Conservation (phyloP, 2,113 vertebrate species). For the Forbesichthys agassizii region DNA sequence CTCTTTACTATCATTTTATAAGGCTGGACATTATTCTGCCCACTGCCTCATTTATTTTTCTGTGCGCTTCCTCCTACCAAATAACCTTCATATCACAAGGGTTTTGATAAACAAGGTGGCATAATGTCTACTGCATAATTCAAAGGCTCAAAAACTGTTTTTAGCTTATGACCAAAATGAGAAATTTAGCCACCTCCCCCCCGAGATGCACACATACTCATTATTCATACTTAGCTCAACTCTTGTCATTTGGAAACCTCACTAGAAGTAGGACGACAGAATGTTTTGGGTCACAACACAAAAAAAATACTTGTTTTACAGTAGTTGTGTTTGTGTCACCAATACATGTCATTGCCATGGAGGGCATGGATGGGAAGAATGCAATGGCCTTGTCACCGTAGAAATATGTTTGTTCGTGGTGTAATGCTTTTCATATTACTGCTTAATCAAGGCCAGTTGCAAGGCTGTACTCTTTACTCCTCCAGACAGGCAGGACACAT, state of each 20-base stretch:
- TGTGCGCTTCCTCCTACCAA: constrained; percentile 17
- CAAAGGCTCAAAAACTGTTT: constrained; percentile 39
- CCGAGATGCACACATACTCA: constrained; percentile 43
- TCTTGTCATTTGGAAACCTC: constrained; percentile 40
- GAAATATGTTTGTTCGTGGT: constrained; percentile 36
- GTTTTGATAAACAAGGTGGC: constrained; percentile 49
- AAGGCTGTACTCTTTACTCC: constrained; percentile 18
- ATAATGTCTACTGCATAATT: constrained; percentile 43
- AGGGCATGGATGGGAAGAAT: constrained; percentile 6
- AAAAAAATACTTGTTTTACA: constrained; percentile 28
- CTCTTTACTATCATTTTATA: constrained; percentile 9
- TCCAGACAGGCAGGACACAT: constrained; percentile 3
- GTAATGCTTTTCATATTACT: constrained; percentile 25
- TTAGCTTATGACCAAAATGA: constrained; percentile 39
- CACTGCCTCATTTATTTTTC: constrained; percentile 15
- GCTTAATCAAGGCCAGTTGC: constrained; percentile 50
- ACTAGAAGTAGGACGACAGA: constrained; percentile 33
- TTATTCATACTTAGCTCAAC: constrained; percentile 50
- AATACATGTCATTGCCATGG: constrained; percentile 11
- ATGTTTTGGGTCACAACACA: constrained; percentile 41
- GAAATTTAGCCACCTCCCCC: constrained; percentile 51
- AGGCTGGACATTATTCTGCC: constrained; percentile 4
- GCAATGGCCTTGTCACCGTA: constrained; percentile 32
- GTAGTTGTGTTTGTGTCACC: constrained; percentile 20
- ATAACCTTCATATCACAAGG: constrained; percentile 35